Evolutionary conservation across 2,888 invertebrate species (phyloP).

Genomic region (Geophilus truncorum): DNA sequence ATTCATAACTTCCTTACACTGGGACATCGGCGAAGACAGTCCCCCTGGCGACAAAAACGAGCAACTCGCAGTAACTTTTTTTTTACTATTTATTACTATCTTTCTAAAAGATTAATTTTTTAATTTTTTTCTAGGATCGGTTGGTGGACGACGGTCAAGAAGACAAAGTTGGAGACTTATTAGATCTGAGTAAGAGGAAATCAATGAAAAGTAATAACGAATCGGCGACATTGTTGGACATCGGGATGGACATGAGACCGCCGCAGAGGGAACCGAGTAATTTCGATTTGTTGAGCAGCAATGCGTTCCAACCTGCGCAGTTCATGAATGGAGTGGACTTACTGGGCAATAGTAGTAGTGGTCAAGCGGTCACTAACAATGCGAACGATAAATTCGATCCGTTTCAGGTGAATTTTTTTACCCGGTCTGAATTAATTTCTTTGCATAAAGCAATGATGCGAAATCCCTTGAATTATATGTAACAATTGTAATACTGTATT

Average conservation of each 20-base stretch:
- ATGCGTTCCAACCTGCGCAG: neutral
- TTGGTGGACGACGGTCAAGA: neutral
- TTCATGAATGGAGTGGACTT: constrained; percentile 34
- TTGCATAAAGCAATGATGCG: neutral
- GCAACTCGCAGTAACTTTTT: no score
- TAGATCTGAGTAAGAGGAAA: constrained; percentile 30
- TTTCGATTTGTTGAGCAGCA: constrained; percentile 37
- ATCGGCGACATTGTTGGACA: constrained; percentile 34
- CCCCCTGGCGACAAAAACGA: neutral
- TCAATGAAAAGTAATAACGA: neutral
- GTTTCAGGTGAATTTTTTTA: neutral
- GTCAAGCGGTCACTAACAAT: neutral
- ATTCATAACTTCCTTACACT: constrained; percentile 35
- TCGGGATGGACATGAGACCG: constrained; percentile 16
- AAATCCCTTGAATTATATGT: neutral
- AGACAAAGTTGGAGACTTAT: constrained; percentile 31
- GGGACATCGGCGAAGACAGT: constrained; percentile 31
- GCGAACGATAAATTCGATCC: neutral
- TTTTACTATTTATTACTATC: no score
- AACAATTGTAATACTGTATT: neutral
- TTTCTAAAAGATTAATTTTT: no score
- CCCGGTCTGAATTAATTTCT: neutral
- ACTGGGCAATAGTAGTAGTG: neutral
- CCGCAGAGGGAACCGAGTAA: constrained; percentile 34
- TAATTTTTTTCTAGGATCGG: neutral